Percentiles rank a stretch among this genome's conserved stretches.
Conservation (phyloP, 53 echinoderm and acorn worm genomes). For the Mesocentrotus franciscanus region DNA sequence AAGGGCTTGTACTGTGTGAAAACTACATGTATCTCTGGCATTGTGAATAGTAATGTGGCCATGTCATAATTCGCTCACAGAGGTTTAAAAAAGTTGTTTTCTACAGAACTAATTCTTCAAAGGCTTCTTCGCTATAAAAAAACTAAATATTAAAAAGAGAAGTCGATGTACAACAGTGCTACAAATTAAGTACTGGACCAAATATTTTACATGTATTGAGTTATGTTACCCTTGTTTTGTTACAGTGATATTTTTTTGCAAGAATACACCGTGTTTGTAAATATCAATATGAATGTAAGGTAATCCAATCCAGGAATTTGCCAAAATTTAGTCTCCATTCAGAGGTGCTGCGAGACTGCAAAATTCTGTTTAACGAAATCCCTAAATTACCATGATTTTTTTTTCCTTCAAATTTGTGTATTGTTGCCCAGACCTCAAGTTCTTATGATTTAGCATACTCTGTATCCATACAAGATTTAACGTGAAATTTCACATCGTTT, state of each 20-base stretch:
- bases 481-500: background rate
- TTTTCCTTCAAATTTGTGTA: background rate
- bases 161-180: background rate
- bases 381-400: background rate
- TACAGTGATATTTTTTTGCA: no score
- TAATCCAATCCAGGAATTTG: background rate
- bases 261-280: no score
- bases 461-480: no score
- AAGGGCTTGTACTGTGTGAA: no score
- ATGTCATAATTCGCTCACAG: no score
- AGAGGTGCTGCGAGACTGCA: background rate
- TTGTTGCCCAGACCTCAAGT: background rate
- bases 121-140: background rate
- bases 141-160: background rate
- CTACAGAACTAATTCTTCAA: background rate
- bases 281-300: no score
- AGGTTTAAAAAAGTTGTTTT: background rate
- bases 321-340: background rate
- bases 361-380: background rate
- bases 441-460: no score
- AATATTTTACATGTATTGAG: background rate
- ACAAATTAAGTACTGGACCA: constrained; percentile 6
- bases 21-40: no score
- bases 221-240: background rate
- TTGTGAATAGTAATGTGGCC: no score